These are phyloP conservation scores for Synanthedon formicaeformis DNA, from an alignment of 2,888 invertebrate genomes.

Conservation along the genomic window DNA sequence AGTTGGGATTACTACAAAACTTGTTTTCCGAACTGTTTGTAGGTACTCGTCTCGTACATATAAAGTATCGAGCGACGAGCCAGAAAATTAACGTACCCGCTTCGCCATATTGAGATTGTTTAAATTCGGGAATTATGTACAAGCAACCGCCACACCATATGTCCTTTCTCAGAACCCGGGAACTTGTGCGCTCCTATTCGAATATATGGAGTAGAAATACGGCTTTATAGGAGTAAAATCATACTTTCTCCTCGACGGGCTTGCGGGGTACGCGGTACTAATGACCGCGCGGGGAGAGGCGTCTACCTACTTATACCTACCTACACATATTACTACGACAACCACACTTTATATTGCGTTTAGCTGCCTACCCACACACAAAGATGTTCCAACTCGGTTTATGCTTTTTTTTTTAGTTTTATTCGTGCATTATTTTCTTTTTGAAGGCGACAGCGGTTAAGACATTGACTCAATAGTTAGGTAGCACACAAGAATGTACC, in stretches of 20 bases:
- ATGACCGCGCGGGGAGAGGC: constrained; percentile 69
- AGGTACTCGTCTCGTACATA: no score
- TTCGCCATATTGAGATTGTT: constrained; percentile 59
- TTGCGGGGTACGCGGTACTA: constrained; percentile 55
- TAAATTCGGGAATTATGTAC: constrained; percentile 63
- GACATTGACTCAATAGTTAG: background rate
- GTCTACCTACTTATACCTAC: constrained; percentile 50
- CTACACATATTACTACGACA: constrained; percentile 44
- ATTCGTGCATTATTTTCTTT: constrained; percentile 63
- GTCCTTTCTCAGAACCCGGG: constrained; percentile 60
- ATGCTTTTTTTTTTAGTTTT: constrained; percentile 54
- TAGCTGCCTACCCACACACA: constrained; percentile 59
- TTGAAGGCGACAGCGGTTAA: constrained; percentile 21
- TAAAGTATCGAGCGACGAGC: background rate
- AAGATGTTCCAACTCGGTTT: constrained; percentile 10
- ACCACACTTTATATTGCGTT: constrained; percentile 70
- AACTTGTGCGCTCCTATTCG: constrained; percentile 61
- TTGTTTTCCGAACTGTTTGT: background rate
- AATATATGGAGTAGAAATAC: constrained; percentile 71
- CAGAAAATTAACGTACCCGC: constrained; percentile 36
- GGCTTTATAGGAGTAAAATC: constrained; percentile 71
- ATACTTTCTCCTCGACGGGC: constrained; percentile 64
- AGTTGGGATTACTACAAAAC: background rate
- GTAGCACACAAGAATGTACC: no score
- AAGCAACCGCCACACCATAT: constrained; percentile 46